Conservation (phyloP, 2,888 invertebrate genomes). For the Eupithecia insigniata region DNA sequence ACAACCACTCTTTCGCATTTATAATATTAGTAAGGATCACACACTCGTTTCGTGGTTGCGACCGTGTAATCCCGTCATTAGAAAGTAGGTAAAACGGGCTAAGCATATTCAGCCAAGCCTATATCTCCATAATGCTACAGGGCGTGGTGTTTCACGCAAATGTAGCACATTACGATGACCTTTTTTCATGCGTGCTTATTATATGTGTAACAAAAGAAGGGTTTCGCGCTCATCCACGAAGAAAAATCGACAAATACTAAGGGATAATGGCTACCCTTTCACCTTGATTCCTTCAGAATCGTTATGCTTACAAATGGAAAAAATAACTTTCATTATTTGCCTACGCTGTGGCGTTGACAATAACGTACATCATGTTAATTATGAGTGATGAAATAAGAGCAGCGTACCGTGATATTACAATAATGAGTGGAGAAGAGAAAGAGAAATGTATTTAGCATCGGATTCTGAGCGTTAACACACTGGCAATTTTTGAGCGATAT, state of each 20-base stretch:
- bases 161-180: constrained; percentile 59
- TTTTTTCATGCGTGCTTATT: constrained; percentile 63
- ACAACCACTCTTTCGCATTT: too few relatives aligned
- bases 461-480: too few relatives aligned
- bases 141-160: constrained; percentile 56
- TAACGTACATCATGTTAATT: constrained; percentile 32
- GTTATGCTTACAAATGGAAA: constrained; percentile 26
- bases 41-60: too few relatives aligned
- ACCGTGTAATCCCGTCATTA: too few relatives aligned
- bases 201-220: constrained; percentile 58
- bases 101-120: constrained; percentile 37
- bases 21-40: too few relatives aligned
- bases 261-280: constrained; percentile 41
- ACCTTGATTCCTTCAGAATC: constrained; percentile 30
- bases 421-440: constrained; percentile 31
- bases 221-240: constrained; percentile 45
- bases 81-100: constrained; percentile 12
- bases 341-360: constrained; percentile 16
- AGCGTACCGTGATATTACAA: constrained; percentile 26
- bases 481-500: too few relatives aligned
- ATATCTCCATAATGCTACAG: constrained; percentile 41
- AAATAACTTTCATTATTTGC: constrained; percentile 17
- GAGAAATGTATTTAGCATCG: constrained; percentile 38
- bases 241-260: constrained; percentile 41
- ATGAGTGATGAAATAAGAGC: constrained; percentile 34